A percentile compares a stretch with the other conserved stretches of the same genome.
These are phyloP conservation scores for Mola mola DNA, from an alignment of 2,113 vertebrate species.

Conservation along the genomic window DNA sequence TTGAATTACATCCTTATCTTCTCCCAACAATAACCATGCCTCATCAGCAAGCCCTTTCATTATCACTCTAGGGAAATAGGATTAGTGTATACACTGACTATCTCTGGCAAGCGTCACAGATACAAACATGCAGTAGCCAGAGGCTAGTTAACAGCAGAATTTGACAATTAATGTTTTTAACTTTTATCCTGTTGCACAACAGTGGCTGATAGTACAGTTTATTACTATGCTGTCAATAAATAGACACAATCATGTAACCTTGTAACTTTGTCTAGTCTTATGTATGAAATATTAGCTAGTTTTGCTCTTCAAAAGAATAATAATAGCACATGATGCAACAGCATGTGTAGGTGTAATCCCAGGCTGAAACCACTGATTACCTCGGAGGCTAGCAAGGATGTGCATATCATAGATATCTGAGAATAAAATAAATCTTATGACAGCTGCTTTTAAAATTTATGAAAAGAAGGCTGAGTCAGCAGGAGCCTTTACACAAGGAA, in stretches of 20 bases:
- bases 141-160: constrained; percentile 33
- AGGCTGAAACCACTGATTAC: constrained; percentile 51
- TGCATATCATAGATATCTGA: constrained; percentile 44
- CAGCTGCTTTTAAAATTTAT: constrained; percentile 31
- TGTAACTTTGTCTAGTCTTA: constrained; percentile 7
- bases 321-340: constrained; percentile 50
- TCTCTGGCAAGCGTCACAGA: constrained; percentile 44
- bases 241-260: constrained; percentile 39
- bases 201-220: constrained; percentile 18
- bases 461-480: constrained; percentile 20
- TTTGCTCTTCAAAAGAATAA: constrained; percentile 27
- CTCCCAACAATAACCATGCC: constrained; percentile 45
- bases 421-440: constrained; percentile 23
- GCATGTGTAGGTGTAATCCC: constrained; percentile 50
- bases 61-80: constrained; percentile 52
- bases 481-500: constrained; percentile 6
- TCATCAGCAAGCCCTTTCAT: constrained; percentile 41
- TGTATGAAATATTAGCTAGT: constrained; percentile 27
- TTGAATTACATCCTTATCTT: constrained; percentile 50
- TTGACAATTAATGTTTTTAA: constrained; percentile 22
- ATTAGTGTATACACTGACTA: constrained; percentile 45
- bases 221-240: constrained; percentile 30
- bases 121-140: not conserved
- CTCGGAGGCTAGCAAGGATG: constrained; percentile 40
- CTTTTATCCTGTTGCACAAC: constrained; percentile 38